These are phyloP conservation scores for Pitta sordida DNA, from an alignment of 2,113 vertebrate genomes.

Conservation along the genomic window DNA sequence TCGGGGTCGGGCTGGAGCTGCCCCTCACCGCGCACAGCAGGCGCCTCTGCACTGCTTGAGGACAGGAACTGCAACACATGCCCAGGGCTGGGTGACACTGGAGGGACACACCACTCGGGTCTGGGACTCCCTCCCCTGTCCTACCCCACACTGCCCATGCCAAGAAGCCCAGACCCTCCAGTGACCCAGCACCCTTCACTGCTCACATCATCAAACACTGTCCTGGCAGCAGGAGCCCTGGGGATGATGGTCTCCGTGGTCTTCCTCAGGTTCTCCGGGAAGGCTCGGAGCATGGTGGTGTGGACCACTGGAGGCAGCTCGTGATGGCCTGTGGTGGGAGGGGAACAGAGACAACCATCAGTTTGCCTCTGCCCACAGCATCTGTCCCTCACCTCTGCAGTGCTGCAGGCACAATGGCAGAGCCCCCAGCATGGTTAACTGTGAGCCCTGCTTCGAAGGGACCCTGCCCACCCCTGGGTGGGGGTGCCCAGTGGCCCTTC, in stretches of 20 bases:
- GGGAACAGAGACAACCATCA: not conserved
- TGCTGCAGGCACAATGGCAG: accelerated
- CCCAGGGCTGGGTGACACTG: not conserved
- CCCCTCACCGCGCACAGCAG: not conserved
- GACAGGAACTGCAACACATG: conserved; percentile 56
- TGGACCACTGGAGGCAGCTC: conserved; percentile 89
- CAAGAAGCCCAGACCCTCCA: too few species aligned
- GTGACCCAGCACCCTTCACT: accelerated
- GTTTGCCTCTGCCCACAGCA: not conserved
- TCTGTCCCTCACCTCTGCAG: not conserved
- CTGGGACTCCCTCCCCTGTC: not conserved
- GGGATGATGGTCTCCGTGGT: conserved; percentile 74
- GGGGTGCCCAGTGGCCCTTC: accelerated
- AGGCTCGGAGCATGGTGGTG: conserved; percentile 90
- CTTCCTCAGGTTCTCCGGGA: conserved; percentile 75
- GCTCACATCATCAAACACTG: conserved; percentile 66
- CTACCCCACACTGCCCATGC: not conserved
- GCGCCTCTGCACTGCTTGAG: not conserved
- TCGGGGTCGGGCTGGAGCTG: not conserved
- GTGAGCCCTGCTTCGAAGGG: not conserved
- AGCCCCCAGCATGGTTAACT: accelerated
- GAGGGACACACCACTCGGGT: not conserved
- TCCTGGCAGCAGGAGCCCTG: conserved; percentile 9
- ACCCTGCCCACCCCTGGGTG: accelerated
- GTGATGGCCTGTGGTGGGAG: conserved; percentile 81